Evolutionary conservation across 2,797 vertebrate genomes (phyloP).

Genomic region (Graptemys geographica): DNA sequence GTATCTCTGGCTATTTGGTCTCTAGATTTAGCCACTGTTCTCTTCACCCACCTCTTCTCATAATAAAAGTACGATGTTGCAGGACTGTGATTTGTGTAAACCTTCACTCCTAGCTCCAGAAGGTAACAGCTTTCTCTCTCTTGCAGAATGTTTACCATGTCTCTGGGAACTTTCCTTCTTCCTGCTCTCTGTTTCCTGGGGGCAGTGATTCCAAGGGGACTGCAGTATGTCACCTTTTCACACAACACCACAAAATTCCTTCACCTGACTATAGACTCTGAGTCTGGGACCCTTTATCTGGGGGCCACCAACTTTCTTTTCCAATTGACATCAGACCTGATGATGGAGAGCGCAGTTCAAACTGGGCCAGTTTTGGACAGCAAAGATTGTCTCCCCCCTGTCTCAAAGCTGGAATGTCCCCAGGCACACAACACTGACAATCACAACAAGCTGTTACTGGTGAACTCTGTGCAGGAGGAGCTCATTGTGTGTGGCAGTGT

Average conservation of each 20-base stretch:
- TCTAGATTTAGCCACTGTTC: background rate
- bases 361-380: conserved; percentile 94
- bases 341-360: conserved; percentile 79
- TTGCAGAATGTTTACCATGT: conserved; percentile 89
- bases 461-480: conserved; percentile 87
- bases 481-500: conserved; percentile 96
- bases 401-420: conserved; percentile 90
- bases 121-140: conserved; percentile 27
- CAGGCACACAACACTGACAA: conserved; percentile 91
- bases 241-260: conserved; percentile 89
- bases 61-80: background rate
- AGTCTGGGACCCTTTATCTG: conserved; percentile 90
- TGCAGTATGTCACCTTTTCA: conserved; percentile 84
- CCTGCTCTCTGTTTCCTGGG: conserved; percentile 82
- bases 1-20: background rate
- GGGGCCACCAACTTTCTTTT: conserved; percentile 94
- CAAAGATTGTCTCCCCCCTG: conserved; percentile 94
- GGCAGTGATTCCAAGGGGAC: conserved; percentile 64
- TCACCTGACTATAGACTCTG: conserved; percentile 90
- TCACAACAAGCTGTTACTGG: conserved; percentile 94
- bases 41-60: background rate
- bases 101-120: background rate
- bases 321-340: conserved; percentile 88
- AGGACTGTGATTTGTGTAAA: background rate
- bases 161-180: conserved; percentile 85